These are phyloP conservation scores for Thamnophis elegans DNA, from an alignment of 2,797 vertebrate genomes.

Conservation along the genomic window DNA sequence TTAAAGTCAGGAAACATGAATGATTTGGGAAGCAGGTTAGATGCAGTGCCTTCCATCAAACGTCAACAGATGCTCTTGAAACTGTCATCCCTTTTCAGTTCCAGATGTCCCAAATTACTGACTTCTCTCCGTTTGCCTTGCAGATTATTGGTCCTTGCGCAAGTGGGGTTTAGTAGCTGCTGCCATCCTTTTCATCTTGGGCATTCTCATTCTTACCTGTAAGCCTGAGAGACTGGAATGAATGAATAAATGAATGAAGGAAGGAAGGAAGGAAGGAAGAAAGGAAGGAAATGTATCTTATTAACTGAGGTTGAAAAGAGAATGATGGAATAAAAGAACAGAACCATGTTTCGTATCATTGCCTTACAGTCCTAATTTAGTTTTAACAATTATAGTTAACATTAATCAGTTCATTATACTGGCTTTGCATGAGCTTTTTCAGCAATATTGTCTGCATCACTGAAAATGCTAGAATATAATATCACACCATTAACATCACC, in stretches of 20 bases:
- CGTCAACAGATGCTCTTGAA: background rate
- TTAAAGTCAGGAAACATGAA: background rate
- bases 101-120: background rate
- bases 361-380: background rate
- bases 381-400: background rate
- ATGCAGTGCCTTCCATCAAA: background rate
- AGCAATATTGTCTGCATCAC: background rate
- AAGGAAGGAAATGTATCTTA: background rate
- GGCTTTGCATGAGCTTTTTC: background rate
- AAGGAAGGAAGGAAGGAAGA: too few species aligned
- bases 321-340: background rate
- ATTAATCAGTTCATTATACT: background rate
- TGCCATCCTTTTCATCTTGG: conserved; percentile 61
- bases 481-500: background rate
- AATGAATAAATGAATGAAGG: too few species aligned
- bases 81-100: too few species aligned
- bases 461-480: background rate
- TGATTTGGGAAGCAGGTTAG: background rate
- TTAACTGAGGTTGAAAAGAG: too few species aligned
- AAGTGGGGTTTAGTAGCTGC: conserved; percentile 61
- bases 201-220: conserved; percentile 68
- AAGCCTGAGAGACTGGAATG: conserved; percentile 13
- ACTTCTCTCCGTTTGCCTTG: background rate
- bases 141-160: conserved; percentile 56
- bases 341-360: background rate